These are phyloP conservation scores for Pogonomyrmex barbatus DNA, from an alignment of 1,140 invertebrate species.

Conservation along the genomic window DNA sequence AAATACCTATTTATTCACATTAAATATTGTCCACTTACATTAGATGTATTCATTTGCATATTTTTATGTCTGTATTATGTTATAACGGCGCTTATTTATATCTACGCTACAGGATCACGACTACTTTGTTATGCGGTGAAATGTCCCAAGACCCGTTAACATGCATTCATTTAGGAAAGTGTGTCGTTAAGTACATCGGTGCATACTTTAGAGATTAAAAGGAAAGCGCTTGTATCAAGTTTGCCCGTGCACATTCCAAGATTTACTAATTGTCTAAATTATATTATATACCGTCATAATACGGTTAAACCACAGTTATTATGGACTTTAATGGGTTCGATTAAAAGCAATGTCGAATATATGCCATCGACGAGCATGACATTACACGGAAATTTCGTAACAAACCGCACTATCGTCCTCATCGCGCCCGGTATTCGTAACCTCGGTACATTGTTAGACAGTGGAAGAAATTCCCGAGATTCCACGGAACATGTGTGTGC, in stretches of 20 bases:
- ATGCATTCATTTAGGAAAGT: slow-evolving; percentile 33
- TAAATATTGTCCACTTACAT: slow-evolving; percentile 37
- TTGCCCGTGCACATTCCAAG: not conserved
- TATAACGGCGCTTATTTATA: slow-evolving; percentile 29
- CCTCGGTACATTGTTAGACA: slow-evolving; percentile 71
- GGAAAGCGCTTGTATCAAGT: not conserved
- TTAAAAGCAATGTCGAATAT: not conserved
- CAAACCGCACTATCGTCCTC: slow-evolving; percentile 24
- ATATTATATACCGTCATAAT: too few species aligned
- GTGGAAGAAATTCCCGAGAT: slow-evolving; percentile 72
- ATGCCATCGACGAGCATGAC: not conserved
- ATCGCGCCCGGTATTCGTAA: slow-evolving; percentile 49
- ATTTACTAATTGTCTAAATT: slow-evolving; percentile 16
- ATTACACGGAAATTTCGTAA: slow-evolving; percentile 47
- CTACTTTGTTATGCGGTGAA: slow-evolving; percentile 44
- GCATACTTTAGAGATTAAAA: slow-evolving; percentile 6
- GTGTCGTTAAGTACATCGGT: slow-evolving; percentile 1
- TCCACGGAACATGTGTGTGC: slow-evolving; percentile 76
- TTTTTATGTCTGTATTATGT: slow-evolving; percentile 29
- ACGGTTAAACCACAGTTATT: not conserved
- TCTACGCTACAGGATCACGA: not conserved
- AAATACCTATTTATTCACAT: not conserved
- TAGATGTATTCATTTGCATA: slow-evolving; percentile 21
- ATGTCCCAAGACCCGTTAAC: slow-evolving; percentile 37
- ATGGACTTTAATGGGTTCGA: not conserved